Evolutionary conservation across 2,113 vertebrate genomes (phyloP).

Genomic region (Rhabdomys dilectus): DNA sequence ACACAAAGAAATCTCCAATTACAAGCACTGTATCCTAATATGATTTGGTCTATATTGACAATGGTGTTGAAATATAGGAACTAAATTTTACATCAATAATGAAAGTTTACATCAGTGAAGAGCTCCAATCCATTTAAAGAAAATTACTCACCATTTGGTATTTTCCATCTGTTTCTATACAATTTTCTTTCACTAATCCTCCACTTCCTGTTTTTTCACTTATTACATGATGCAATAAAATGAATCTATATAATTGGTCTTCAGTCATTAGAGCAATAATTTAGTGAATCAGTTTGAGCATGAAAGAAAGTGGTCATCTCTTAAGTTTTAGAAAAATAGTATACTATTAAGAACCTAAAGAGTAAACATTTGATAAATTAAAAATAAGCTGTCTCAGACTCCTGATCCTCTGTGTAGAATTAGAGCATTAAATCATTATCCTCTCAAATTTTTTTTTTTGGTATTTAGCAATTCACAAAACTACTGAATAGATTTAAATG

Average conservation of each 20-base stretch:
- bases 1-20: neutral
- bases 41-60: neutral
- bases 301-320: neutral
- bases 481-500: neutral
- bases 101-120: neutral
- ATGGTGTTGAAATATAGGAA: neutral
- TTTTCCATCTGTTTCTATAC: neutral
- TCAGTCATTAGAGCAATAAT: neutral
- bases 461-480: neutral
- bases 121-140: neutral
- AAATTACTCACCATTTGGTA: neutral
- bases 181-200: neutral
- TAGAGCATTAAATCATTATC: neutral
- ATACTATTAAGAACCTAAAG: slow-evolving; percentile 48
- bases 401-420: slow-evolving; percentile 17
- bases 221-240: neutral
- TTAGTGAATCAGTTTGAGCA: slow-evolving; percentile 29
- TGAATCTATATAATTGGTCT: neutral
- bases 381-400: neutral
- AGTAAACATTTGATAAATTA: slow-evolving; percentile 1
- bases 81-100: neutral
- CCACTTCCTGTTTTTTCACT: neutral
- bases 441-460: neutral
- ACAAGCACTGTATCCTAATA: neutral
- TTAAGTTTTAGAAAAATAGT: neutral